A percentile compares a stretch with the other conserved stretches of the same genome.
phyloP scores from a whole-genome alignment of 2,113 vertebrate genomes.

The Phrynosoma blainvillii region DNA sequence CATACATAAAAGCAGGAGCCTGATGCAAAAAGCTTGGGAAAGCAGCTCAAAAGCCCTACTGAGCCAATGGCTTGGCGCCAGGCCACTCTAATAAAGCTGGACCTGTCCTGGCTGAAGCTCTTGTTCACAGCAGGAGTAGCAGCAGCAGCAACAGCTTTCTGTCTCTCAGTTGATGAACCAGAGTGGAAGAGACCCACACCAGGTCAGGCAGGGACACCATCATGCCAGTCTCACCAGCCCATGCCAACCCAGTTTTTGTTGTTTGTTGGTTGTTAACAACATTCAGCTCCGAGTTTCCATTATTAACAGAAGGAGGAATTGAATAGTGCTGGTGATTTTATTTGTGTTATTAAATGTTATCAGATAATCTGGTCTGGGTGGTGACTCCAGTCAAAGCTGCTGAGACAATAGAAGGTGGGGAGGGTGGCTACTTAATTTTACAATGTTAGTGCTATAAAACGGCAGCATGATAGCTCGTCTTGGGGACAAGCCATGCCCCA shows the following conservation, averaged over 20 bases:
- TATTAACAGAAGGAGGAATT: not conserved
- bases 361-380: conserved; percentile 23
- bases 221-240: not conserved
- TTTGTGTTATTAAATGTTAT: conserved; percentile 14
- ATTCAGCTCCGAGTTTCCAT: not conserved
- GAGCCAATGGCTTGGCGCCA: not conserved
- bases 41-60: not conserved
- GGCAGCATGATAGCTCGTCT: not conserved
- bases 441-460: not conserved
- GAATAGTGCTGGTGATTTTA: conserved; percentile 18
- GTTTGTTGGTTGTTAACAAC: not conserved
- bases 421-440: not conserved
- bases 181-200: not conserved
- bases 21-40: not conserved
- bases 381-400: conserved; percentile 15
- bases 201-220: not conserved
- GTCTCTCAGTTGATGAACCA: not conserved
- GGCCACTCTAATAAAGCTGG: not conserved
- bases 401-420: not conserved
- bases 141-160: not conserved
- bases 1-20: not conserved
- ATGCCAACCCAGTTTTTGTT: not conserved
- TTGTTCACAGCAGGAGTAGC: not conserved
- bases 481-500: not conserved
- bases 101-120: not conserved